Percentiles rank a stretch among this genome's conserved stretches.
These are phyloP conservation scores for Athalia circularis DNA, from an alignment of 2,888 invertebrate species.

Conservation along the genomic window DNA sequence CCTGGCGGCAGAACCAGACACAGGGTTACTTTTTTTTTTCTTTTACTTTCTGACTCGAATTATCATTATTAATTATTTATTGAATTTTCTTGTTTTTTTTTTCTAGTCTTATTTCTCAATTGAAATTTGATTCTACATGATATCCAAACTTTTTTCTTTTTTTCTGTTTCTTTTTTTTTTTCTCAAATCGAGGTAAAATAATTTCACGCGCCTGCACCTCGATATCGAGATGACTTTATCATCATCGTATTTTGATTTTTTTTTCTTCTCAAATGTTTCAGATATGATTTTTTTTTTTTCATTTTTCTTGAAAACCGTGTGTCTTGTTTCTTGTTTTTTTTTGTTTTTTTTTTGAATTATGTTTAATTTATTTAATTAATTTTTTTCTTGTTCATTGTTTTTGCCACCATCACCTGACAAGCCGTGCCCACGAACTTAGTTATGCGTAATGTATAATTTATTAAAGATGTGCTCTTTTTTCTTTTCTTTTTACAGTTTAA, in stretches of 20 bases:
- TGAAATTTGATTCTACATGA: slow-evolving; percentile 72
- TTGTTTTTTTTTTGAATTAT: not conserved
- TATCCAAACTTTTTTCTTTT: slow-evolving; percentile 57
- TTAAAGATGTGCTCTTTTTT: no score
- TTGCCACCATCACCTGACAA: slow-evolving; percentile 45
- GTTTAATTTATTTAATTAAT: slow-evolving; percentile 2
- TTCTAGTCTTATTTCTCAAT: slow-evolving; percentile 62
- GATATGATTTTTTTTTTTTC: slow-evolving; percentile 28
- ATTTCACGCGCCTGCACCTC: no score
- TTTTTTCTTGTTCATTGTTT: slow-evolving; percentile 21
- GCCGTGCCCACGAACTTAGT: slow-evolving; percentile 39
- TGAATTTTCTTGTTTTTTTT: slow-evolving; percentile 44
- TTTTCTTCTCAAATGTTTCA: not conserved
- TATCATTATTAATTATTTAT: slow-evolving; percentile 45
- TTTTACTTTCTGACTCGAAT: slow-evolving; percentile 48
- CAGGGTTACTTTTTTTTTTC: slow-evolving; percentile 69
- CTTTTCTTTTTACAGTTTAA: no score
- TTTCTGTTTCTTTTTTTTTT: slow-evolving; percentile 52
- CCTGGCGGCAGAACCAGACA: slow-evolving; percentile 79
- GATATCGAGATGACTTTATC: no score
- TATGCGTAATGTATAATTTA: not conserved
- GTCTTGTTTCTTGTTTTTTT: slow-evolving; percentile 13
- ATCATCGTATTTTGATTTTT: no score
- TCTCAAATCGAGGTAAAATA: no score
- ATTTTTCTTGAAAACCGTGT: slow-evolving; percentile 29